Base-by-base conservation (phyloP, 2,113 vertebrate species). In the Ammospiza caudacuta region DNA sequence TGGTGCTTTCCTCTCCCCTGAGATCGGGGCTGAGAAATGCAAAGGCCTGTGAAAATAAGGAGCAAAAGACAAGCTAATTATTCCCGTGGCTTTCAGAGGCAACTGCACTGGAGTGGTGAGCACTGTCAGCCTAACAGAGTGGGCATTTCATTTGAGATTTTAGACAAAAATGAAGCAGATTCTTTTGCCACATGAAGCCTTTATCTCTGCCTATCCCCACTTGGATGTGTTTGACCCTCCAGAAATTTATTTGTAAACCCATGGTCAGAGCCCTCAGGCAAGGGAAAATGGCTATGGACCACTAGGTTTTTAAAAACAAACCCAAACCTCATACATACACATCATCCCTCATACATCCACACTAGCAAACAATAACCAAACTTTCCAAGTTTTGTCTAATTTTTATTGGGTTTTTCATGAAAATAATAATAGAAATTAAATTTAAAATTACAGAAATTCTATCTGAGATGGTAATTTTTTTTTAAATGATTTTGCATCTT, bases 51-150 rank as follows among this genome's bases (percentile, higher is more conserved):
- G 46, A 68, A 74, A 85, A 88, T 59, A 46, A 61, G 54, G 41
- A 33, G 25, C 17, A 69, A 68, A 79, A 63, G 5, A 13, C 2
- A 4, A 75, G 21, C 25, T 81, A 82, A 52, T 62, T 16, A 70
- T 20, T 64, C 49, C 61, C 2, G 0, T 35, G 24, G 6, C 11
- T 86, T 83, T 86, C 66, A 88, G 79, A 75, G 33, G 33, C 5
- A 46, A 27, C 15, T 61, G n/a, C 3, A 1, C 31, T 62, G 25
- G 7, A 87, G 8, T 2, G 1, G 9, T 2, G 1, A 77, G 39
- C 20, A 33, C 35, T 2, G 2, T 55, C 55, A 77, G 8, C 13
- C 64, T 4, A 6, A 85, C 5, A n/a, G 41, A 61, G 39, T 46
- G 21, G 63, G 9, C 7, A 25, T 12, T 91, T 81, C 12, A 14